These are phyloP conservation scores for Helogale parvula DNA, from an alignment of 2,113 vertebrate genomes.

Conservation along the genomic window DNA sequence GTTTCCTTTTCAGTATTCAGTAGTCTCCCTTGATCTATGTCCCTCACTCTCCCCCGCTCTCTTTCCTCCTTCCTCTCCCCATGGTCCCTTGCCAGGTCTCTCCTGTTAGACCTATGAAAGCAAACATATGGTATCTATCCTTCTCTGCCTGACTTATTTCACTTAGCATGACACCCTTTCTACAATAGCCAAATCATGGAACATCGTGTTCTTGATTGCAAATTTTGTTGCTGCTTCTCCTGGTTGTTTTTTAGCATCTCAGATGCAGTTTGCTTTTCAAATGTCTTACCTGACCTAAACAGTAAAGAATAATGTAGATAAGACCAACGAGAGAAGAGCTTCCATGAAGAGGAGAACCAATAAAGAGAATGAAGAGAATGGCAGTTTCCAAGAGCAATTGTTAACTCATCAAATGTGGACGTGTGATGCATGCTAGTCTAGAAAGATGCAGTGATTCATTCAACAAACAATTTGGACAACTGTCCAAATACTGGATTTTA, in stretches of 20 bases:
- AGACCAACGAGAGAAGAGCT: too few relatives aligned
- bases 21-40: too few relatives aligned
- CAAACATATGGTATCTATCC: too few relatives aligned
- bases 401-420: neutral
- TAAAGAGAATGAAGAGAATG: neutral
- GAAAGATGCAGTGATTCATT: neutral
- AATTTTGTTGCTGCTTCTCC: neutral
- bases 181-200: too few relatives aligned
- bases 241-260: neutral
- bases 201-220: neutral
- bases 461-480: neutral
- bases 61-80: too few relatives aligned
- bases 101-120: too few relatives aligned
- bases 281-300: rapidly evolving
- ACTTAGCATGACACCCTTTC: too few relatives aligned
- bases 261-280: neutral
- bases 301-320: neutral
- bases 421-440: neutral
- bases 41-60: too few relatives aligned
- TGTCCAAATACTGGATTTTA: neutral
- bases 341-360: too few relatives aligned
- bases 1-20: too few relatives aligned
- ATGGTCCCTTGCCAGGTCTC: too few relatives aligned
- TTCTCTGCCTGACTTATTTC: too few relatives aligned
- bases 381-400: neutral